Conservation (phyloP, 2,797 vertebrate species). For the Acomys russatus region DNA sequence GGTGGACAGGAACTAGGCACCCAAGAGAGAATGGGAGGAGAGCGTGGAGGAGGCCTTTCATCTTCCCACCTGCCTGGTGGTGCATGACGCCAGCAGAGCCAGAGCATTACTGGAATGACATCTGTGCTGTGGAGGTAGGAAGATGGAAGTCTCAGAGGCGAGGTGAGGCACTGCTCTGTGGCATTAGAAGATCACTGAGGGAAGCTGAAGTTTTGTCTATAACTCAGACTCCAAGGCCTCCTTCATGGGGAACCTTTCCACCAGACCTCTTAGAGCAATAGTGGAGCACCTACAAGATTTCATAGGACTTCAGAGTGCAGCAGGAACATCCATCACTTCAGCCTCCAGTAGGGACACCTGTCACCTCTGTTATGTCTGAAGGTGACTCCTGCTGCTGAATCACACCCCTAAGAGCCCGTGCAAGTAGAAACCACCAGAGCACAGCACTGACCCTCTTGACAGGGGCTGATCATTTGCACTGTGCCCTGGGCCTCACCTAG, state of each 20-base stretch:
- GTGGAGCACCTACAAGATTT: background rate
- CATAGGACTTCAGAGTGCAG: background rate
- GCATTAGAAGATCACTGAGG: background rate
- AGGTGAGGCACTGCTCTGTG: background rate
- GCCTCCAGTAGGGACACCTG: background rate
- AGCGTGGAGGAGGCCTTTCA: background rate
- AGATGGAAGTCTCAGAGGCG: background rate
- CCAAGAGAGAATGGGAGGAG: background rate
- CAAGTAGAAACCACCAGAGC: background rate
- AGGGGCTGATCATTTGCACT: background rate
- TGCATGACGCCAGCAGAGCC: background rate
- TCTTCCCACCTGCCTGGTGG: background rate
- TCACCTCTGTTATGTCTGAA: background rate
- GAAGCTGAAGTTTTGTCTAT: background rate
- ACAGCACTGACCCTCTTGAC: too few species aligned
- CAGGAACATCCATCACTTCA: background rate
- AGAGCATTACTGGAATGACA: background rate
- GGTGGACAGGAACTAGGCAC: background rate
- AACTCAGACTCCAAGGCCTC: background rate
- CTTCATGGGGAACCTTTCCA: background rate
- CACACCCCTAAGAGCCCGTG: accelerated
- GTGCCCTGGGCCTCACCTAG: background rate
- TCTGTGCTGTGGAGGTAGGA: accelerated
- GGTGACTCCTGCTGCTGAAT: background rate
- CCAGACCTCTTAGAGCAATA: background rate